These are phyloP conservation scores for Stenolophus ochropezus DNA, from an alignment of 2,888 invertebrate species.

Conservation along the genomic window DNA sequence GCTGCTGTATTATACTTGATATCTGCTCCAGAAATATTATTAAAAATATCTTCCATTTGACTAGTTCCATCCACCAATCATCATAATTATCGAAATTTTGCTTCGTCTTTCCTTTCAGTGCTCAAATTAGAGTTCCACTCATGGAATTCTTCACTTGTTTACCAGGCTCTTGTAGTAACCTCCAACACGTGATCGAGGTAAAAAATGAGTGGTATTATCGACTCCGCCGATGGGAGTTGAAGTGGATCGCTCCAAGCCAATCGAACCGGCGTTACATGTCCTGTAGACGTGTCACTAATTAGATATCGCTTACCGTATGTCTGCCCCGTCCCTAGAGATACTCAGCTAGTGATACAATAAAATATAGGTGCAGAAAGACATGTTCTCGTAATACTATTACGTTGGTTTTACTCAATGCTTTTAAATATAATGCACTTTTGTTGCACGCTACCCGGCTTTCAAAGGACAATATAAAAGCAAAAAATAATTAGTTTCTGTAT, in stretches of 20 bases:
- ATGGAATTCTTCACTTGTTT: slow-evolving; percentile 18
- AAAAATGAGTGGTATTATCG: slow-evolving; percentile 36
- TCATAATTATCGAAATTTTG: background rate
- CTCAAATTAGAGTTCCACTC: slow-evolving; percentile 3
- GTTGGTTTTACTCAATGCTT: background rate
- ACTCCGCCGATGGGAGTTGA: slow-evolving; percentile 4
- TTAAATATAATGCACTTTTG: background rate
- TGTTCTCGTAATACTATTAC: background rate
- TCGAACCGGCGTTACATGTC: slow-evolving; percentile 34
- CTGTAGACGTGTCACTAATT: slow-evolving; percentile 43
- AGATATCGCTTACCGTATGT: slow-evolving; percentile 46
- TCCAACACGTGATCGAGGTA: slow-evolving; percentile 38
- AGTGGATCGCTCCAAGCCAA: background rate
- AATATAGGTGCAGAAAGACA: too few species aligned
- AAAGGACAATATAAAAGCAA: background rate
- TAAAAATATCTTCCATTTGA: background rate
- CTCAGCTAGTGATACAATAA: too few species aligned
- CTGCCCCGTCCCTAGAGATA: background rate
- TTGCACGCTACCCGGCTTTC: background rate
- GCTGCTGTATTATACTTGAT: background rate
- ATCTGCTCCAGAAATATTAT: background rate
- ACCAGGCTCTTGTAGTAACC: slow-evolving; percentile 24
- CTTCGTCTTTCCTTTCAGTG: background rate
- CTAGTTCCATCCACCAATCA: background rate
- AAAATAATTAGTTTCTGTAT: background rate